These are phyloP conservation scores for Bradysia coprophila DNA, from an alignment of 1,140 invertebrate genomes.

Conservation along the genomic window DNA sequence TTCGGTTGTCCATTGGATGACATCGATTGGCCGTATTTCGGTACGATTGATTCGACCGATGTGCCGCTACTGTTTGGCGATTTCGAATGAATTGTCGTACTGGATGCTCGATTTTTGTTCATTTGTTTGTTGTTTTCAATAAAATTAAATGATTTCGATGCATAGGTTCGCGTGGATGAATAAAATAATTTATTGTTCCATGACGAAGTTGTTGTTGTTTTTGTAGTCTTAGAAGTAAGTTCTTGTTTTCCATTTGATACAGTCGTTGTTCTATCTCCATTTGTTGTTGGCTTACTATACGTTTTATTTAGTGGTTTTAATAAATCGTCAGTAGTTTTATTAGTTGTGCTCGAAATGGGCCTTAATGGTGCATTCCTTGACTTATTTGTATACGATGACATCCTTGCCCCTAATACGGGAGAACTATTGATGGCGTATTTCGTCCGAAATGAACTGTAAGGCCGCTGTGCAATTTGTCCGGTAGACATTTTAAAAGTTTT, in stretches of 20 bases:
- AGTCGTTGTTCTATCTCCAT: neutral
- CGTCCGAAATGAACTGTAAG: slow-evolving; percentile 20
- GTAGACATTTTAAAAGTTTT: slow-evolving; percentile 18
- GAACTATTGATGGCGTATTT: slow-evolving; percentile 5
- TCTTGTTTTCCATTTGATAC: neutral
- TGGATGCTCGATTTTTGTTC: neutral
- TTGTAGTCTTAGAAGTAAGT: neutral
- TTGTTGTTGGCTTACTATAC: neutral
- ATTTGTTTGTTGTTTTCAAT: neutral
- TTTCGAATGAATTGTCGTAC: neutral
- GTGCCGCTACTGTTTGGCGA: neutral
- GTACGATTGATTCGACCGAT: slow-evolving; percentile 3
- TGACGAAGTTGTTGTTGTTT: neutral
- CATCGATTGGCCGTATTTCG: slow-evolving; percentile 1
- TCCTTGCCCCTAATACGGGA: neutral
- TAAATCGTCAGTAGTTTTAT: neutral
- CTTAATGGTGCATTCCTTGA: neutral
- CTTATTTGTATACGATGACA: neutral
- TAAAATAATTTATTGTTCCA: neutral
- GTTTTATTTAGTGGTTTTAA: neutral
- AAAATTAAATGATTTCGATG: neutral
- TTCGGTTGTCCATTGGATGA: neutral
- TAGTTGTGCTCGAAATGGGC: neutral
- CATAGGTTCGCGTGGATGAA: neutral
- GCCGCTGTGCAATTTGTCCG: slow-evolving; percentile 18